Conservation (phyloP, 1,140 invertebrate species). For the Eumaeus atala region DNA sequence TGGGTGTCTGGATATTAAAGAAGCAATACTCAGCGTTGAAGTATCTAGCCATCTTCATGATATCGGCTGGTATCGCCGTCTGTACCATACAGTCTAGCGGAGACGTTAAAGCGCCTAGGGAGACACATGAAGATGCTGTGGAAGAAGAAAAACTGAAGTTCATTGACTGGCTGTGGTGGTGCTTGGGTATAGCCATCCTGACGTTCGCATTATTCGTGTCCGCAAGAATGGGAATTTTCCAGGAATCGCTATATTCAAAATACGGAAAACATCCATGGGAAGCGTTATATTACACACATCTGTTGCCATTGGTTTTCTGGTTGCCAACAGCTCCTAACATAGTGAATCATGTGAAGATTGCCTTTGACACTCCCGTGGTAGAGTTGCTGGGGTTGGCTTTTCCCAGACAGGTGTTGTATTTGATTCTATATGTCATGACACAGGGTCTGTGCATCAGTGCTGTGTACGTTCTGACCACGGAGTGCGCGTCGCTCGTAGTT, state of each 20-base stretch:
- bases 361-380: constrained; percentile 74
- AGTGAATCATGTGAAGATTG: constrained; percentile 79
- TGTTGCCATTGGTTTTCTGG: constrained; percentile 92
- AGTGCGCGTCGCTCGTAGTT: constrained; percentile 95
- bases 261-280: constrained; percentile 96
- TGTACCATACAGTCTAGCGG: constrained; percentile 93
- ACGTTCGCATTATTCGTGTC: constrained; percentile 94
- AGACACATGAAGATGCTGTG: constrained; percentile 55
- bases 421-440: constrained; percentile 90
- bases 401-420: constrained; percentile 85
- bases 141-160: constrained; percentile 69
- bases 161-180: constrained; percentile 87
- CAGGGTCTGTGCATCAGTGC: constrained; percentile 97
- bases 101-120: constrained; percentile 75
- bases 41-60: constrained; percentile 94
- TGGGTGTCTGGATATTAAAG: constrained; percentile 93
- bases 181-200: constrained; percentile 87
- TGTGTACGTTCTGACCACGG: constrained; percentile 94
- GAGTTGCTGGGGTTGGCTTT: constrained; percentile 73
- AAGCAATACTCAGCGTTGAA: constrained; percentile 89
- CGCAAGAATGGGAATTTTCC: constrained; percentile 96
- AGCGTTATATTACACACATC: constrained; percentile 95
- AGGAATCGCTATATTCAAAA: constrained; percentile 90
- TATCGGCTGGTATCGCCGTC: constrained; percentile 91
- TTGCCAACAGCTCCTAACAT: constrained; percentile 85